Evolutionary conservation across 1,140 invertebrate species (phyloP).

Genomic region (Ceratosolen fusciceps): DNA sequence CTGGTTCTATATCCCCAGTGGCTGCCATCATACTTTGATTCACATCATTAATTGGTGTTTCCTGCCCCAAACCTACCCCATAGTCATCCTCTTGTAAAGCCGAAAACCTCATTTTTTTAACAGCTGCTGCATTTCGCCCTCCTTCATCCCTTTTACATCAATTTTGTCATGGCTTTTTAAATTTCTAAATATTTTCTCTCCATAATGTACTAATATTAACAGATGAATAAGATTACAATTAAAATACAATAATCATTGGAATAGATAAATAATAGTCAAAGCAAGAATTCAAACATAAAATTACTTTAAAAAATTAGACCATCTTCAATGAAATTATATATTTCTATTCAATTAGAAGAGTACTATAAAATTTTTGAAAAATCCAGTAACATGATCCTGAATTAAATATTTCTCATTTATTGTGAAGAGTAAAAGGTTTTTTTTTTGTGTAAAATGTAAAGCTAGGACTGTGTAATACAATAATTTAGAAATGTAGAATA

Average conservation of each 20-base stretch:
- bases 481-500: background rate
- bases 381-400: background rate
- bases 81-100: conserved; percentile 63
- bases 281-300: conserved; percentile 4
- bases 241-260: background rate
- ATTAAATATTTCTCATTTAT: background rate
- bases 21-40: conserved; percentile 62
- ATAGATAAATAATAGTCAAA: background rate
- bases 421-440: background rate
- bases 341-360: background rate
- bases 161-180: conserved; percentile 12
- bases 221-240: conserved; percentile 13
- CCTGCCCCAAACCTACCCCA: conserved; percentile 61
- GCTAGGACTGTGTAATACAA: no score
- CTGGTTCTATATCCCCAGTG: conserved; percentile 56
- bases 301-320: background rate
- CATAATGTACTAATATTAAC: conserved; percentile 30
- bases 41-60: conserved; percentile 55
- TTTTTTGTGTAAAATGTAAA: no score
- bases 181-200: conserved; percentile 18
- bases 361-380: background rate
- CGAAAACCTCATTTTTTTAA: conserved; percentile 66
- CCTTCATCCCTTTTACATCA: conserved; percentile 4
- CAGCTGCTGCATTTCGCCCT: conserved; percentile 35
- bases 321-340: no score